A percentile compares a stretch with the other conserved stretches of the same genome.
Conservation (phyloP, 2,797 vertebrate species). For the Natrix natrix region DNA sequence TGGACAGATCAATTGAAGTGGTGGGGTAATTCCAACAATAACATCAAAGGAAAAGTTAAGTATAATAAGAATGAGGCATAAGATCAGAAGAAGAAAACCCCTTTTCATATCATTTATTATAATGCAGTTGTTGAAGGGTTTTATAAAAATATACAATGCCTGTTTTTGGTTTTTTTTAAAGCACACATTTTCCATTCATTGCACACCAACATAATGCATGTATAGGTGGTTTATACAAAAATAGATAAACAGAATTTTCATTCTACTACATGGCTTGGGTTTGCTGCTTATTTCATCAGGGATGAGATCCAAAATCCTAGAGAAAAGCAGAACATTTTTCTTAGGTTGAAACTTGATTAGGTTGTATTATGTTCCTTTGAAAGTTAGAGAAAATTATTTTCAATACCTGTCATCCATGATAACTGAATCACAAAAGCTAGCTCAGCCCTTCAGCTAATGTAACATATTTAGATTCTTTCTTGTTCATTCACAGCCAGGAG, state of each 20-base stretch:
- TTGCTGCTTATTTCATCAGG: not conserved
- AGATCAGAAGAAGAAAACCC: not conserved
- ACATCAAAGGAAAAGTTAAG: not conserved
- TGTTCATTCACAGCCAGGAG: conserved; percentile 16
- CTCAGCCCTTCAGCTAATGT: not conserved
- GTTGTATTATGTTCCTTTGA: conserved; percentile 14
- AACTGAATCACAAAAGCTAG: conserved; percentile 27
- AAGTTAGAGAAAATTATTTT: conserved; percentile 2
- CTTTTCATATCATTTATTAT: not conserved
- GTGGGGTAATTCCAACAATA: not conserved
- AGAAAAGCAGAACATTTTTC: conserved; percentile 16
- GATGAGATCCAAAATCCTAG: not conserved
- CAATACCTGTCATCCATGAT: conserved; percentile 4
- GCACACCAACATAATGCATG: not conserved
- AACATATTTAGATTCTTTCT: conserved; percentile 13
- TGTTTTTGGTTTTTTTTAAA: not conserved
- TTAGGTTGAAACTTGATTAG: conserved; percentile 10
- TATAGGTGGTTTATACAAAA: not conserved
- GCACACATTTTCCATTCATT: not conserved
- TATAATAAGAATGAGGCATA: not conserved
- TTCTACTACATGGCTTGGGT: not conserved
- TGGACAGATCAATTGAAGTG: not conserved
- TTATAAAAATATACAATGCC: not conserved
- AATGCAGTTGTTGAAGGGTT: not conserved
- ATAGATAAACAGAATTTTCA: not conserved